phyloP scores from a whole-genome alignment of 2,888 invertebrate species.

The Chalcis sispes region DNA sequence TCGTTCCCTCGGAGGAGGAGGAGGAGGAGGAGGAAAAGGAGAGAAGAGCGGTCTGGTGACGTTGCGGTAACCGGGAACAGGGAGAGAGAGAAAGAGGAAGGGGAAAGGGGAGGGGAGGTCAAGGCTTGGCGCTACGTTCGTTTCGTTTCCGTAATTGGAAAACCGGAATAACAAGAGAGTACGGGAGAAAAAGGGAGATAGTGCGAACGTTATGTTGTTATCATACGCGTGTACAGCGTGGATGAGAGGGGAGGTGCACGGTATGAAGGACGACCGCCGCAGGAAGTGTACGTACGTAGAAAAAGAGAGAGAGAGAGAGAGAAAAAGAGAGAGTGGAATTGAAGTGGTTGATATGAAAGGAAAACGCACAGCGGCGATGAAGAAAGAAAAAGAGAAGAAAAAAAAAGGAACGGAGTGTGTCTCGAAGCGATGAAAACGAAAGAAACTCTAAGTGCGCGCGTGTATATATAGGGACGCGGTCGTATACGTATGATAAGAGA shows the following conservation, averaged over 20 bases:
- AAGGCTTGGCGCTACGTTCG: conserved; percentile 24
- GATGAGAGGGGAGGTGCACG: no score
- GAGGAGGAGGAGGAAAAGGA: no score
- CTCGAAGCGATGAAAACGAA: no score
- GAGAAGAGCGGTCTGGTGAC: neutral
- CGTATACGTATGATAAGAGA: no score
- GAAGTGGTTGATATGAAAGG: neutral
- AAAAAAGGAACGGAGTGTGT: neutral
- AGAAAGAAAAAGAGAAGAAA: neutral
- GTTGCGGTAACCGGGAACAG: no score
- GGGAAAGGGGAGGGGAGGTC: neutral
- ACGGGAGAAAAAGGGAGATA: neutral
- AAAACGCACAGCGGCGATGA: neutral
- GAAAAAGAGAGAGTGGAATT: neutral
- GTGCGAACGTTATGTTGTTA: neutral
- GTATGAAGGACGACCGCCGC: neutral
- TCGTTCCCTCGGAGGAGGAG: no score
- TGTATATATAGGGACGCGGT: neutral
- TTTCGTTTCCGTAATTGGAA: conserved; percentile 56
- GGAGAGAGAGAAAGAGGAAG: no score
- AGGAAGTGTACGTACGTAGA: conserved; percentile 2
- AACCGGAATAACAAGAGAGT: conserved; percentile 51
- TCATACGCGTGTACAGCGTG: neutral
- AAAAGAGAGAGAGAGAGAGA: neutral
- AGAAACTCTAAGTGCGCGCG: no score